Evolutionary conservation across 2,113 vertebrate species (phyloP).

Genomic region (Trinectes maculatus): DNA sequence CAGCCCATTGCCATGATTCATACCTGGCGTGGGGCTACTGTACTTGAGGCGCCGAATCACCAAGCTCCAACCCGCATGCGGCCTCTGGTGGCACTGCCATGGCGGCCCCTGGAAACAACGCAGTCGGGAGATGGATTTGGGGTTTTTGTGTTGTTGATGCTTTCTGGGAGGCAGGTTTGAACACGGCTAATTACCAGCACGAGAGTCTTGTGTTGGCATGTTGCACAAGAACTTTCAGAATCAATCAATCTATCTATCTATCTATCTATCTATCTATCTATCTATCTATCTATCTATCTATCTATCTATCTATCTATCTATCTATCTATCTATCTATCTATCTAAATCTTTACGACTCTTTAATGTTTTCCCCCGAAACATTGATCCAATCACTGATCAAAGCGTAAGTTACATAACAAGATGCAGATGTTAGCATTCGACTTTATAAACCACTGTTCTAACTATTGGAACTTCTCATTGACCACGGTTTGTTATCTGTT

Average conservation of each 20-base stretch:
- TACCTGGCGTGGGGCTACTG: constrained; percentile 81
- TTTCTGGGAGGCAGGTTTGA: constrained; percentile 24
- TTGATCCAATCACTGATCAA: too few relatives aligned
- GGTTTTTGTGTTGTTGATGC: not conserved
- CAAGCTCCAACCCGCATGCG: constrained; percentile 34
- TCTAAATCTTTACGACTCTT: too few relatives aligned
- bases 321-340: too few relatives aligned
- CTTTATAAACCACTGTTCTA: too few relatives aligned
- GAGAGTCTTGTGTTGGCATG: not conserved
- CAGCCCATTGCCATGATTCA: constrained; percentile 90
- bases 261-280: too few relatives aligned
- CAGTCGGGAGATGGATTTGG: constrained; percentile 37
- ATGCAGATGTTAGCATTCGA: too few relatives aligned
- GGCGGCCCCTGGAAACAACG: constrained; percentile 44
- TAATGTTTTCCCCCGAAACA: too few relatives aligned
- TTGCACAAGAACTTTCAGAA: not conserved
- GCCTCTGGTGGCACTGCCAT: constrained; percentile 53
- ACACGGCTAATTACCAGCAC: constrained; percentile 24
- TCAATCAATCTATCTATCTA: not conserved
- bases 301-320: too few relatives aligned
- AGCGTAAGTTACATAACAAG: too few relatives aligned
- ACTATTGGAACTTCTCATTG: too few relatives aligned
- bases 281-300: too few relatives aligned
- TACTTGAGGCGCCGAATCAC: constrained; percentile 68
- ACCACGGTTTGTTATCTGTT: not conserved